These are phyloP conservation scores for Lottia gigantea DNA, from an alignment of 2,888 invertebrate species.

Conservation along the genomic window DNA sequence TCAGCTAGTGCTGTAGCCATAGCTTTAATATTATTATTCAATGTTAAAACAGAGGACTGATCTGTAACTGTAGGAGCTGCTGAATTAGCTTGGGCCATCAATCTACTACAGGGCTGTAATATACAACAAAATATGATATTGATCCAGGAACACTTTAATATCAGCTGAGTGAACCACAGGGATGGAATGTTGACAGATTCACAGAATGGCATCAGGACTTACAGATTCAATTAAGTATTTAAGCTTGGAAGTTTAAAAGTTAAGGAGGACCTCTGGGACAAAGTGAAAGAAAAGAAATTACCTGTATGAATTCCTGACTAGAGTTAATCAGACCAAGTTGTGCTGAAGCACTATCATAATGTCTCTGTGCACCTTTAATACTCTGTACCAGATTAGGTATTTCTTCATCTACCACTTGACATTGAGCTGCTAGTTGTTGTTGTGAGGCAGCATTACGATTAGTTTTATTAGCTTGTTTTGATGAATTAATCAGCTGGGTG, in stretches of 20 bases:
- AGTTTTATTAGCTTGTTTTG: conserved; percentile 83
- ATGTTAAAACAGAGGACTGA: conserved; percentile 80
- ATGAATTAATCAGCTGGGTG: conserved; percentile 90
- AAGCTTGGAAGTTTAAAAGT: no score
- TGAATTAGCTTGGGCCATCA: conserved; percentile 81
- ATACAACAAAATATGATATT: no score
- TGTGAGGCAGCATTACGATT: conserved; percentile 75
- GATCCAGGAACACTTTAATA: no score
- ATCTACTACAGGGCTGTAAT: conserved; percentile 71
- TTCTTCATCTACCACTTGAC: conserved; percentile 81
- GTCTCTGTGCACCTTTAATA: conserved; percentile 75
- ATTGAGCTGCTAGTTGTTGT: conserved; percentile 81
- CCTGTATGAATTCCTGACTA: conserved; percentile 85
- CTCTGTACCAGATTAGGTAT: conserved; percentile 86
- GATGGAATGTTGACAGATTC: no score
- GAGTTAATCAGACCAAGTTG: conserved; percentile 86
- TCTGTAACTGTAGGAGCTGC: conserved; percentile 86
- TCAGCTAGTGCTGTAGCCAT: conserved; percentile 74
- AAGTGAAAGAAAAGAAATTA: conserved; percentile 63
- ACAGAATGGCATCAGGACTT: no score
- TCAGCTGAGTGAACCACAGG: no score
- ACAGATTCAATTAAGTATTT: no score
- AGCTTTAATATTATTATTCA: conserved; percentile 79
- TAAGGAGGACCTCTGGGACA: background rate
- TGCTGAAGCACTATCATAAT: conserved; percentile 80